Percentiles rank a stretch among this genome's conserved stretches.
phyloP scores from a whole-genome alignment of 2,113 vertebrate genomes.

The Grammomys dolichurus region DNA sequence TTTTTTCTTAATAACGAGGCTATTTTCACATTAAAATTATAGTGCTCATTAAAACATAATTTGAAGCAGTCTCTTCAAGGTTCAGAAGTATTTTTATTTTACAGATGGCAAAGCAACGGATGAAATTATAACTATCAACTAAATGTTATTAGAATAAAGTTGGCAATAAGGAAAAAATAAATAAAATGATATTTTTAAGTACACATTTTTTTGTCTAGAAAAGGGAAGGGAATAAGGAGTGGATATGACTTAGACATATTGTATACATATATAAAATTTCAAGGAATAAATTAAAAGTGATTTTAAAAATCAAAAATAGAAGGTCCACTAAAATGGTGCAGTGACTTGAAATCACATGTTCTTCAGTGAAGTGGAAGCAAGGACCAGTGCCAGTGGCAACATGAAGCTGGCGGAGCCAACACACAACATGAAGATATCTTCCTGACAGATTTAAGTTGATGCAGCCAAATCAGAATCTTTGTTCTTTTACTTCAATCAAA shows the following conservation, averaged over 20 bases:
- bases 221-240: neutral
- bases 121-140: neutral
- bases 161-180: conserved; percentile 21
- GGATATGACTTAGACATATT: neutral
- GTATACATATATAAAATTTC: neutral
- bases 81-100: conserved; percentile 19
- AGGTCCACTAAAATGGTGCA: neutral
- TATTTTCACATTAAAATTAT: conserved; percentile 31
- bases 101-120: neutral
- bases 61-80: neutral
- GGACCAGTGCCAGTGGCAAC: neutral
- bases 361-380: neutral
- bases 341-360: neutral
- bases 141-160: neutral
- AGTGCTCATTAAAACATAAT: conserved; percentile 23
- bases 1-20: neutral
- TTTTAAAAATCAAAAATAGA: neutral
- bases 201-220: neutral
- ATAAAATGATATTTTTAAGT: neutral
- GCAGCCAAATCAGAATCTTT: neutral
- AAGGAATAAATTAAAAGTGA: neutral
- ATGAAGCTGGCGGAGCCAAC: neutral
- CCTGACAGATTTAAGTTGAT: neutral
- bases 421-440: neutral
- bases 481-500: neutral